Evolutionary conservation across 2,797 vertebrate species (phyloP).

Genomic region (Oreortyx pictus): DNA sequence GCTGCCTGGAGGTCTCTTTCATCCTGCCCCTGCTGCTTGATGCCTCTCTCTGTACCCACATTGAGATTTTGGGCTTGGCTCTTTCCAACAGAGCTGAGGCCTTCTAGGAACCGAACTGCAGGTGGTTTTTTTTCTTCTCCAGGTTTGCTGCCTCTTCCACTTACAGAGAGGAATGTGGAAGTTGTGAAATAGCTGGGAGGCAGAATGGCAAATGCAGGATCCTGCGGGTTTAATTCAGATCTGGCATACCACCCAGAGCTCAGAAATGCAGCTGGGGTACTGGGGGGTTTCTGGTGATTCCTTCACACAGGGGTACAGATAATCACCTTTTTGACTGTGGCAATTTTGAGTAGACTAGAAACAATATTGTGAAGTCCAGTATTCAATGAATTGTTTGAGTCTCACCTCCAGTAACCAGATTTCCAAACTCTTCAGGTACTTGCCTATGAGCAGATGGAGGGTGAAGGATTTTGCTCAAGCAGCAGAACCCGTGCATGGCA

Average conservation of each 20-base stretch:
- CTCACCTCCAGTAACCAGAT: background rate
- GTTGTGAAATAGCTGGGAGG: fast-evolving
- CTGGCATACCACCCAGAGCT: background rate
- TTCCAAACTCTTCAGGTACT: background rate
- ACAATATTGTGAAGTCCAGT: fast-evolving
- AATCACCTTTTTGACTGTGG: fast-evolving
- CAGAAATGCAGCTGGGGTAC: background rate
- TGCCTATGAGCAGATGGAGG: background rate
- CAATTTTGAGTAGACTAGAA: background rate
- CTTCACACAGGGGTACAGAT: background rate
- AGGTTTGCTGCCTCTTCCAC: background rate
- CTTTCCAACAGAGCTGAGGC: background rate
- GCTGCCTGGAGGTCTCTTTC: background rate
- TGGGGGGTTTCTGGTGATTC: fast-evolving
- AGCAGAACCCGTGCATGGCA: background rate
- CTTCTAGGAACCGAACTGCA: background rate
- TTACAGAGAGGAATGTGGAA: background rate
- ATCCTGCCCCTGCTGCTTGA: background rate
- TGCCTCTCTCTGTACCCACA: background rate
- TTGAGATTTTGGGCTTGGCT: background rate
- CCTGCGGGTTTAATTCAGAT: background rate
- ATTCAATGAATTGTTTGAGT: background rate
- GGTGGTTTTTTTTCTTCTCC: background rate
- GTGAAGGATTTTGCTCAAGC: background rate
- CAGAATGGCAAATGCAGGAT: background rate